Conservation (phyloP, 2,888 invertebrate species). For the Imbricaverruca yamaguchii region DNA sequence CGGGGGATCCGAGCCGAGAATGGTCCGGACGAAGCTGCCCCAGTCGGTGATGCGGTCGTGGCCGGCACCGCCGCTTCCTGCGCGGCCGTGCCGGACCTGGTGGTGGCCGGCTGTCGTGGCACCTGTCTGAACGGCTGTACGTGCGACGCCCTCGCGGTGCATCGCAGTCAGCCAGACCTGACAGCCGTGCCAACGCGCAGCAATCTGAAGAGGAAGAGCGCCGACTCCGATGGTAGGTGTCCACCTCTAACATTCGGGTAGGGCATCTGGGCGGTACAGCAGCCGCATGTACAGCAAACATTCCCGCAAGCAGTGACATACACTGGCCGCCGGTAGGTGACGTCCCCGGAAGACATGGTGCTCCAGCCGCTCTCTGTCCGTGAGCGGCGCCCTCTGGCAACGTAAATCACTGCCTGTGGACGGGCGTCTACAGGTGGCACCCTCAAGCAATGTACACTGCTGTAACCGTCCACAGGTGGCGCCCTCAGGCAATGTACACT, state of each 20-base stretch:
- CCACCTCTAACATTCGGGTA: neutral
- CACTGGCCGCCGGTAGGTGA: neutral
- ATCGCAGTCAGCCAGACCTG: constrained; percentile 27
- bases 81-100: constrained; percentile 22
- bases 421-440: no score
- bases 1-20: no score
- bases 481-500: no score
- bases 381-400: neutral
- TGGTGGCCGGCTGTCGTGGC: constrained; percentile 17
- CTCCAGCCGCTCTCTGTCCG: neutral
- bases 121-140: neutral
- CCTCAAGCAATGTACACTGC: no score
- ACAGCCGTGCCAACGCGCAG: constrained; percentile 28
- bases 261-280: neutral
- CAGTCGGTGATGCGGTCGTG: neutral
- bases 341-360: neutral
- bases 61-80: constrained; percentile 25
- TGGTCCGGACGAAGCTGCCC: no score
- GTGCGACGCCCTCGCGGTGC: neutral
- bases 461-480: no score
- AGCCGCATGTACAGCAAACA: neutral
- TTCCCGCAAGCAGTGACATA: neutral
- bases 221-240: neutral
- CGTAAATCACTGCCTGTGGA: neutral
- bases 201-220: constrained; percentile 25